Base-by-base conservation (phyloP, 2,888 invertebrate genomes). In the Ormyrus labotus region DNA sequence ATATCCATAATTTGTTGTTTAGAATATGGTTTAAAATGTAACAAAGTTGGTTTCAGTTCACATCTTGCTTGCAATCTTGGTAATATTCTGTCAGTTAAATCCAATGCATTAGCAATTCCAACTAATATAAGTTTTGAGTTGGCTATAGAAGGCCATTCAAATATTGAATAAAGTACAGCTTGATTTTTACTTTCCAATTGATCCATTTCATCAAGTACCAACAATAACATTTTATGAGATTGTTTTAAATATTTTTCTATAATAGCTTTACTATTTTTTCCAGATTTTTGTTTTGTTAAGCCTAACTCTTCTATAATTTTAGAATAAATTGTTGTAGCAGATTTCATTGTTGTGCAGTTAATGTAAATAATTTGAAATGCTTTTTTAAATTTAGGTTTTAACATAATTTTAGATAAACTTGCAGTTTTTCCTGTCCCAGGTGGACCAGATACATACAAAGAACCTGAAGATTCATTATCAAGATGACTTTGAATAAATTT, bases 351-450 rank as follows among this genome's bases (percentile, higher is more conserved):
- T 81, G 98, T 98, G 87, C 98, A 98, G 91, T 99, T 99, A 0
- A 97, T 92, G 87, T 95, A 96, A 10, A 96, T 93, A 80, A 93
- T 92, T 86, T 93, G 92, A 82, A 93, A 93, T 11, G 92, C 91
- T 78, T 92, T 89, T 84, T 90, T 88, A 87, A 95, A 94, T 91
- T 95, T 92, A 11, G 94, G 91, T 65, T 94, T 92, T 57, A 94
- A 92, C 76, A 98, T 91, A 78, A 97, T 93, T 83, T 95, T 93
- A 0, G 94, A 94, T 19, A 99, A 92, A 81, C 96, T 95, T 0
- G 98, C 98, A 0, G 98, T 98, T 92, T 99, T 99, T 0, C 98
- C 99, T 0, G 99, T 99, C 6, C 99, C 99, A 0, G 99, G 99
- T 47, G 98, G 97, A 0, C 99, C 99, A 58, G 98, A 98, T 61